These are phyloP conservation scores for Microtus richardsoni DNA, from an alignment of 2,113 vertebrate species.

Conservation along the genomic window DNA sequence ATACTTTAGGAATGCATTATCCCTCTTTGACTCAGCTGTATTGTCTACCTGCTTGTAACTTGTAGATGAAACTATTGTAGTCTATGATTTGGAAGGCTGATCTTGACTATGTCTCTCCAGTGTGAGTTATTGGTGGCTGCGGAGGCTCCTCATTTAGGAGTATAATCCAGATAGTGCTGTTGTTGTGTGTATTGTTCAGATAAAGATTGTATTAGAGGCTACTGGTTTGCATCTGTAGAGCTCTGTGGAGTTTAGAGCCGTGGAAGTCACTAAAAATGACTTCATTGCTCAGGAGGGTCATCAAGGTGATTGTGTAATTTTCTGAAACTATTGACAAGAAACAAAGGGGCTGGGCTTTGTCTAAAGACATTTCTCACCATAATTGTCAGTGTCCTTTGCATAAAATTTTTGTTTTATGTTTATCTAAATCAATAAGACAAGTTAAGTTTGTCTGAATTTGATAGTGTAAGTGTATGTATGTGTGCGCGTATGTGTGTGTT, in stretches of 20 bases:
- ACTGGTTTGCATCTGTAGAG: slow-evolving; percentile 46
- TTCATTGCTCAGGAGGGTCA: slow-evolving; percentile 44
- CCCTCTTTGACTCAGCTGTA: slow-evolving; percentile 17
- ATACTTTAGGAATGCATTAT: neutral
- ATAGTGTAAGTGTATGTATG: neutral
- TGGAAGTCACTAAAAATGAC: slow-evolving; percentile 28
- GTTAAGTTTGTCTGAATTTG: slow-evolving; percentile 44
- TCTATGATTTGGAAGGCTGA: slow-evolving; percentile 58
- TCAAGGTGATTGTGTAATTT: slow-evolving; percentile 44
- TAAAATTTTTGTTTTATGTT: slow-evolving; percentile 43
- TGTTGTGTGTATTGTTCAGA: slow-evolving; percentile 27
- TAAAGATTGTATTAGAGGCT: neutral
- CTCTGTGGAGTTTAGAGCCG: neutral
- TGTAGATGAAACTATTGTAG: slow-evolving; percentile 54
- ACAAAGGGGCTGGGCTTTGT: slow-evolving; percentile 14
- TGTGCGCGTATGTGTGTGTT: neutral
- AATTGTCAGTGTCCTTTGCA: slow-evolving; percentile 16
- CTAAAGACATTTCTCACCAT: slow-evolving; percentile 20
- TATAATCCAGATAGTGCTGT: neutral
- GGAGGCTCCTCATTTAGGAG: slow-evolving; percentile 46
- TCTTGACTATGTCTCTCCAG: slow-evolving; percentile 42
- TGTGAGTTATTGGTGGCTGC: slow-evolving; percentile 47
- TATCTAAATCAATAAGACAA: slow-evolving; percentile 31
- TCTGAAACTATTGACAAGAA: slow-evolving; percentile 40
- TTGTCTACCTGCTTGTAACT: slow-evolving; percentile 47